Base-by-base conservation (phyloP, 2,888 invertebrate species). In the Drosophila putrida region DNA sequence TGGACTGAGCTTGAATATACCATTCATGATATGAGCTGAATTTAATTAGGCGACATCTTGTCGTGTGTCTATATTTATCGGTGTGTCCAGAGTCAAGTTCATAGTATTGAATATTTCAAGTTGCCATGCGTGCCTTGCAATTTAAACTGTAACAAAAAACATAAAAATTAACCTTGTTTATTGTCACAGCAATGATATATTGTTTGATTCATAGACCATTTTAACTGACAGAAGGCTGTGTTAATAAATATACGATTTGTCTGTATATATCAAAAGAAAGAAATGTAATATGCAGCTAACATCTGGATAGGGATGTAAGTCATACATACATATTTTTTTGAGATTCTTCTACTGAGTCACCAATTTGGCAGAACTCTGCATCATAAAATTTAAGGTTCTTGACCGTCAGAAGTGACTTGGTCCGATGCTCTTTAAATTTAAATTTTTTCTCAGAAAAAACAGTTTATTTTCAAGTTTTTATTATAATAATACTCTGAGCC, bases 71-170 rank as follows among this genome's bases (percentile, higher is more conserved):
- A 62, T 55, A 68, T 60, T 62, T 54, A 33, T 54, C 4, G 15
- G 8, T 51, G 49, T 44, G 58, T 65, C 49, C 50, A 65, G 10
- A 55, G 41, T 74, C 82, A 81, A 81, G 79, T 84, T 80, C 78
- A 82, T 67, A 76, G 63, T 46, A 66, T 57, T 71, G 75, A 82
- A 82, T 65, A 65, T 64, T 13, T 66, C 39, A 43, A 65, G 20
- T 8, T 39, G 25, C 25, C 35, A 39, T 53, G 55, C 76, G 76
- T 75, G 75, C 53, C 13, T 53, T 0, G 67, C 61, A 71, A 59
- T 6, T 33, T 28, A 71, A 75, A 47, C 41, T 57, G 53, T 61
- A 58, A 36, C 43, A 53, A 2, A 27, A 9, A 41, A 31, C 15
- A 31, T 39, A 28, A 6, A 33, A 25, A 43, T 20, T 31, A 41